These are phyloP conservation scores for Apamea sordens DNA, from an alignment of 2,888 invertebrate species.

Conservation along the genomic window DNA sequence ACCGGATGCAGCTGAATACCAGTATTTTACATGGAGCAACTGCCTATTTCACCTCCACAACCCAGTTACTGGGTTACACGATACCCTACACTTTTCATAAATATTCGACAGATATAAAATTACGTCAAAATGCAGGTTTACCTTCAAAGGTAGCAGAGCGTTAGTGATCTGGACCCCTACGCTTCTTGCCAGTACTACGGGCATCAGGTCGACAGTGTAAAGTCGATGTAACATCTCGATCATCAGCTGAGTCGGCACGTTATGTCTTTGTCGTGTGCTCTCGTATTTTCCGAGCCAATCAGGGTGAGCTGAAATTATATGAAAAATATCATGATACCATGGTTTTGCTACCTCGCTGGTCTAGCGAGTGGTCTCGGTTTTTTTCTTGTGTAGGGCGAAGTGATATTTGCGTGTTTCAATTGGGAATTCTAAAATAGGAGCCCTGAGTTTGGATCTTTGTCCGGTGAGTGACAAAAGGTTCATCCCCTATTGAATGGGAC, in stretches of 20 bases:
- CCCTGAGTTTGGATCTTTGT: neutral
- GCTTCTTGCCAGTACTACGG: conserved; percentile 94
- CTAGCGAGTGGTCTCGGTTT: neutral
- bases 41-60: neutral
- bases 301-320: conserved; percentile 90
- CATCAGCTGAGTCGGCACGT: conserved; percentile 96
- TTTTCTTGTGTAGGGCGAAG: neutral
- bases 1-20: neutral
- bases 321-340: neutral
- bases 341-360: neutral
- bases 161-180: conserved; percentile 95
- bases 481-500: neutral
- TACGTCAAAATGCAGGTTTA: conserved; percentile 72
- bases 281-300: conserved; percentile 95
- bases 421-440: neutral
- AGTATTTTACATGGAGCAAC: neutral
- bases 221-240: conserved; percentile 96
- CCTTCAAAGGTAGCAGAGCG: conserved; percentile 94
- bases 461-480: neutral
- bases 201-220: conserved; percentile 93
- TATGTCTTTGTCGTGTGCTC: conserved; percentile 94
- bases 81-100: neutral
- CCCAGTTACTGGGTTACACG: neutral
- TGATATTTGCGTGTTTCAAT: neutral
- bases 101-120: neutral